These are phyloP conservation scores for Tachypleus tridentatus DNA, from an alignment of 1,140 invertebrate species.

Conservation along the genomic window DNA sequence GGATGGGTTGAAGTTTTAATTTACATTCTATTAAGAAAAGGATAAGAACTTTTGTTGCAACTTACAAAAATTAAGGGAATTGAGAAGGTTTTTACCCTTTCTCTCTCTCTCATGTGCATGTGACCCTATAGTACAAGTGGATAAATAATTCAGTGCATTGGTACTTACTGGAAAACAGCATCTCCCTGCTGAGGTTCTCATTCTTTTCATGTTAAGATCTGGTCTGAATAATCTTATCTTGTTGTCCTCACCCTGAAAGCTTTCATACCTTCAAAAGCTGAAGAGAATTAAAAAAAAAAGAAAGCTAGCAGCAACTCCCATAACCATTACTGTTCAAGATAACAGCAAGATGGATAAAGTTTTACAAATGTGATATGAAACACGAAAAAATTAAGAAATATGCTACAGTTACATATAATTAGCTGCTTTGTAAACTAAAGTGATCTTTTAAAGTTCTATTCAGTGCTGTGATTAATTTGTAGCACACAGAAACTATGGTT, in stretches of 20 bases:
- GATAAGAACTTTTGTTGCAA: too few species aligned
- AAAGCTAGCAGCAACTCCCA: not conserved
- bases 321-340: not conserved
- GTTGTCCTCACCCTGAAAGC: slow-evolving; percentile 88
- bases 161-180: slow-evolving; percentile 62
- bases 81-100: too few species aligned
- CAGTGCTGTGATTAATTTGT: not conserved
- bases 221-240: slow-evolving; percentile 90
- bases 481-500: not conserved
- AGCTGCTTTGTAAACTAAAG: slow-evolving; percentile 3
- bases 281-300: slow-evolving; percentile 23
- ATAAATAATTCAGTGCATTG: not conserved
- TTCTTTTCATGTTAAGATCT: slow-evolving; percentile 85
- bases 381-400: slow-evolving; percentile 10
- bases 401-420: slow-evolving; percentile 5
- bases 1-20: too few species aligned
- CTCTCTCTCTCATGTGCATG: too few species aligned
- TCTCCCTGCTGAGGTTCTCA: slow-evolving; percentile 71
- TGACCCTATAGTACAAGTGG: too few species aligned
- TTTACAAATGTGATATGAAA: not conserved
- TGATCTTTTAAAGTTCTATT: slow-evolving; percentile 6
- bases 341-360: slow-evolving; percentile 3
- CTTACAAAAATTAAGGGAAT: too few species aligned
- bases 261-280: slow-evolving; percentile 97
- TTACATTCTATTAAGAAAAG: too few species aligned